Evolutionary conservation across 2,113 vertebrate species (phyloP), one percentile per base, ranked within the genome.

Genomic region (Ardeotis arabs): DNA sequence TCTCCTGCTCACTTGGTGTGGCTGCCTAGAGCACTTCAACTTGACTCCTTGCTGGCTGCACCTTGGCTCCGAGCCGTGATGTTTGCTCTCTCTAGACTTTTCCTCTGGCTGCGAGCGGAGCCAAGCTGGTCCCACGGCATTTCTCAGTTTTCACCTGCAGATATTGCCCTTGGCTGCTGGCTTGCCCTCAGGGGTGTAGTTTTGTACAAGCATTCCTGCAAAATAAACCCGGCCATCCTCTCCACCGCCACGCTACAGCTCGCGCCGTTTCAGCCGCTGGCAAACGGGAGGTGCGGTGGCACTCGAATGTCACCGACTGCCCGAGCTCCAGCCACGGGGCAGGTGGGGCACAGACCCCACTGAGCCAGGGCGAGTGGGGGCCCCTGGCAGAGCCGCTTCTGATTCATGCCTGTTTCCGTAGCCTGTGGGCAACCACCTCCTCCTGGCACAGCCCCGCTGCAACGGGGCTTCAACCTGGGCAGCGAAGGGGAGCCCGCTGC

Each of bases 341-440:
- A 37, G 53, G 39, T 0, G 0, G 2, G 52, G 66, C 82, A 41
- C 1, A 2, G 74, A 24, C 27, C 27, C 37, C 0, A 0, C 55
- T 31, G 31, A 16, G 66, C 0, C 16, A 24, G 9, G 45, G 45
- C 28, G 11, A 21, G 7, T 4, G 3, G 69, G 70, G 5, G 10
- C 10, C 55, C 37, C 25, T 47, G 75, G 22, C 75, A 75, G 33
- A 52, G 28, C n/a, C 12, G 0, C 44, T 74, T 25, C 33, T 64
- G 49, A 12, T 55, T 33, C 10, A 0, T 5, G 50, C 21, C 31
- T 50, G 31, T 50, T 84, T 25, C 20, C 2, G 3, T 0, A 14
- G 21, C 23, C 50, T 1, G 0, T 7, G 20, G 23, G 62, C 27
- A n/a, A n/a, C 50, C 1, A 0, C 7, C 39, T 79, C 75, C 73